These are phyloP conservation scores for Pangasius djambal DNA, from an alignment of 2,797 vertebrate genomes.

Conservation along the genomic window DNA sequence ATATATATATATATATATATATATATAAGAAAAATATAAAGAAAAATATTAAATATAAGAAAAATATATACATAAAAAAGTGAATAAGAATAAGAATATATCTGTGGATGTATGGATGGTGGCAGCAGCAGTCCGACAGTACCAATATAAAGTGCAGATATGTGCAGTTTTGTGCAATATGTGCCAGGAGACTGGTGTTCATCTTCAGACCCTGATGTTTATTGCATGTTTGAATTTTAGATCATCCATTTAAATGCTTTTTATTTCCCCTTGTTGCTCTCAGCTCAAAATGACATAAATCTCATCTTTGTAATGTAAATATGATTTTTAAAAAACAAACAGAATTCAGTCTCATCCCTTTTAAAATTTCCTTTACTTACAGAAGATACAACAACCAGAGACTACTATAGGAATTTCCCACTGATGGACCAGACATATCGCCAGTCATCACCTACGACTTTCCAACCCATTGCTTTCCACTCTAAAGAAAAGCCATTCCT, in stretches of 20 bases:
- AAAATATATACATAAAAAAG: too few relatives aligned
- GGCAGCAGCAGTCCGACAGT: too few relatives aligned
- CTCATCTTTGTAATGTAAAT: not conserved
- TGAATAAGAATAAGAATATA: too few relatives aligned
- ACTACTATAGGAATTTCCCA: slow-evolving; percentile 87
- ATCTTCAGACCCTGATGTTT: too few relatives aligned
- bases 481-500: slow-evolving; percentile 79
- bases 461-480: slow-evolving; percentile 79
- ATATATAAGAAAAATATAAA: too few relatives aligned
- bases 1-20: too few relatives aligned
- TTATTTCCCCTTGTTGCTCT: not conserved
- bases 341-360: not conserved
- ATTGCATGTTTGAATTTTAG: too few relatives aligned
- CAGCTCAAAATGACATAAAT: not conserved
- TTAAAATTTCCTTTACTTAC: slow-evolving; percentile 27
- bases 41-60: too few relatives aligned
- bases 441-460: slow-evolving; percentile 75
- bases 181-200: too few relatives aligned
- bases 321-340: not conserved
- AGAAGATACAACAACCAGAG: slow-evolving; percentile 78
- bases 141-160: too few relatives aligned
- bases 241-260: not conserved
- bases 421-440: slow-evolving; percentile 76
- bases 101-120: too few relatives aligned
- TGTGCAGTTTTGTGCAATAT: too few relatives aligned